Evolutionary conservation across 2,888 invertebrate genomes (phyloP).

Genomic region (Acanthosepion esculentum): DNA sequence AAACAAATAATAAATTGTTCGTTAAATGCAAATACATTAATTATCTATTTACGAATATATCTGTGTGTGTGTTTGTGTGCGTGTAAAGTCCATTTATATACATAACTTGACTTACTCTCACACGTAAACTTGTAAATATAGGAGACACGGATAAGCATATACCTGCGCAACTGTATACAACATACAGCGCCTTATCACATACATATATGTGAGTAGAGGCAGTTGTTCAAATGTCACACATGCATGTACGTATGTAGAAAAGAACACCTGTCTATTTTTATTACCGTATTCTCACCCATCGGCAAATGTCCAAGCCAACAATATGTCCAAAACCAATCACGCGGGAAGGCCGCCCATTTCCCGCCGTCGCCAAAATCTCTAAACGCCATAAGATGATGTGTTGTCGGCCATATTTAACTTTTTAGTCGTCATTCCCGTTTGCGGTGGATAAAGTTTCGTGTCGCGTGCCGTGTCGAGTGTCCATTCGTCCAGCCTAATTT

Average conservation of each 20-base stretch:
- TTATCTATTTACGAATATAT: background rate
- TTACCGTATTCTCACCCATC: background rate
- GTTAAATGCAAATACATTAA: no score
- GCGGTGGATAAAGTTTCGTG: background rate
- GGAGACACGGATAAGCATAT: no score
- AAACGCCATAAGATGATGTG: background rate
- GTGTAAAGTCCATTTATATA: background rate
- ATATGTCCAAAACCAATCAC: background rate
- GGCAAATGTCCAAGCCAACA: background rate
- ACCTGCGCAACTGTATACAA: no score
- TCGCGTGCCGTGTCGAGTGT: background rate
- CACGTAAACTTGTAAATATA: background rate
- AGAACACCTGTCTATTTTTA: slow-evolving; percentile 2
- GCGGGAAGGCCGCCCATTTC: slow-evolving; percentile 16
- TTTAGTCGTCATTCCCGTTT: background rate
- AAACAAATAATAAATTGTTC: no score
- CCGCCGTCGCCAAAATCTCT: slow-evolving; percentile 8
- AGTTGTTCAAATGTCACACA: background rate
- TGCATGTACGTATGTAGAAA: background rate
- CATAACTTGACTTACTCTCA: no score
- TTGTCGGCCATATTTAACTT: background rate
- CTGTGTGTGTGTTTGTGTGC: background rate
- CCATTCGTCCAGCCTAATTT: background rate
- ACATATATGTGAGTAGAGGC: no score
- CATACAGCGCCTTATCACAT: no score